These are phyloP conservation scores for Allacma fusca DNA, from an alignment of 2,888 invertebrate species.

Conservation along the genomic window DNA sequence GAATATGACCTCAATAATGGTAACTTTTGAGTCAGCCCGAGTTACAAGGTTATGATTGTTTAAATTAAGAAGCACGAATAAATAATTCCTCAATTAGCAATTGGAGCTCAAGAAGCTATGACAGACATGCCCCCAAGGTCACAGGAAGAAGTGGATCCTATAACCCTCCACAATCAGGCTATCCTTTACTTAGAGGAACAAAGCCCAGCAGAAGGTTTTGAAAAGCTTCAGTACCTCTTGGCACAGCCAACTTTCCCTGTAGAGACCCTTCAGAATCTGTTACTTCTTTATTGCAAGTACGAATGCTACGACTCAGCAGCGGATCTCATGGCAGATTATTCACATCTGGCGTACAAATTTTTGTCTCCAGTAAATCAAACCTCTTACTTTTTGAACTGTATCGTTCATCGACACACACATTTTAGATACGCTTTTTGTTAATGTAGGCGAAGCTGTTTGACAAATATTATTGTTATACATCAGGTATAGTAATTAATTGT, in stretches of 20 bases:
- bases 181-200: conserved; percentile 85
- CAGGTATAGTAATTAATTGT: too few relatives aligned
- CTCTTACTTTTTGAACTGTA: too few relatives aligned
- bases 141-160: conserved; percentile 96
- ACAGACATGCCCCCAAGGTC: conserved; percentile 91
- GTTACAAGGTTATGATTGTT: not conserved
- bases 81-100: conserved; percentile 67
- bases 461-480: too few relatives aligned
- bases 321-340: conserved; percentile 96
- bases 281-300: conserved; percentile 94
- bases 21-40: too few relatives aligned
- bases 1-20: conserved; percentile 92
- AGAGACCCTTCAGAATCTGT: conserved; percentile 95
- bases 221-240: conserved; percentile 90
- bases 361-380: conserved; percentile 77
- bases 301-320: conserved; percentile 98
- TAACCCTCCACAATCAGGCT: conserved; percentile 97
- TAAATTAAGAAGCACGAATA: not conserved
- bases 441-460: too few relatives aligned
- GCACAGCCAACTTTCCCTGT: conserved; percentile 92
- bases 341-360: conserved; percentile 94
- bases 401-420: too few relatives aligned
- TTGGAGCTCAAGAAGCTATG: conserved; percentile 85
- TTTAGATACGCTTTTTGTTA: too few relatives aligned
- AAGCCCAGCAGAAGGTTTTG: conserved; percentile 91